phyloP scores from a whole-genome alignment of 2,888 invertebrate species.

The Platerodrilus igneus region DNA sequence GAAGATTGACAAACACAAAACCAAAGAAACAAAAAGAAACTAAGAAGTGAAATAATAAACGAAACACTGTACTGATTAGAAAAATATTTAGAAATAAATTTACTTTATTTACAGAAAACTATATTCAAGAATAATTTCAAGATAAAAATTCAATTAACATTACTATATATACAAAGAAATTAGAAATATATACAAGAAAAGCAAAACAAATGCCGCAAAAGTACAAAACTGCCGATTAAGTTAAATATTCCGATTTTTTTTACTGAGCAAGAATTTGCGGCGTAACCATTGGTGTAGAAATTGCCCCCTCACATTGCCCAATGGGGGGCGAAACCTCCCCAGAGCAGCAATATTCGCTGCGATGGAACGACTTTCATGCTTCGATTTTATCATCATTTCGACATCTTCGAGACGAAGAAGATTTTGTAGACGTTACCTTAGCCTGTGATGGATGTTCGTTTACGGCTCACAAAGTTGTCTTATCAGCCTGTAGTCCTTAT shows the following conservation, averaged over 20 bases:
- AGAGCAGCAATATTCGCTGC: constrained; percentile 86
- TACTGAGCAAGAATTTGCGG: constrained; percentile 25
- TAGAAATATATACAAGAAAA: constrained; percentile 1
- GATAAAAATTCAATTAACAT: background rate
- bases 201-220: constrained; percentile 15
- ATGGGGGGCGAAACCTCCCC: constrained; percentile 58
- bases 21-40: too few relatives aligned
- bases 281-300: constrained; percentile 48
- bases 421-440: constrained; percentile 89
- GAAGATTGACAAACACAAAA: too few relatives aligned
- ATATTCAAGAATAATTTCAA: constrained; percentile 5
- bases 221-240: too few relatives aligned
- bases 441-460: constrained; percentile 88
- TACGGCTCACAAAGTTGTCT: constrained; percentile 84
- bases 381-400: constrained; percentile 87
- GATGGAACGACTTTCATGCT: constrained; percentile 93
- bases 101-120: constrained; percentile 1
- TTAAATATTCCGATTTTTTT: too few relatives aligned
- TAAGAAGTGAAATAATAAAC: too few relatives aligned
- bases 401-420: constrained; percentile 82
- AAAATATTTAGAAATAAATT: too few relatives aligned
- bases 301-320: constrained; percentile 50
- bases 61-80: too few relatives aligned
- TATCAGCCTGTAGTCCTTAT: constrained; percentile 91
- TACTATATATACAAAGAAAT: background rate